A percentile compares a stretch with the other conserved stretches of the same genome.
Evolutionary conservation across 53 echinoderm and acorn worm genomes (phyloP).

Genomic region (Astropecten irregularis): DNA sequence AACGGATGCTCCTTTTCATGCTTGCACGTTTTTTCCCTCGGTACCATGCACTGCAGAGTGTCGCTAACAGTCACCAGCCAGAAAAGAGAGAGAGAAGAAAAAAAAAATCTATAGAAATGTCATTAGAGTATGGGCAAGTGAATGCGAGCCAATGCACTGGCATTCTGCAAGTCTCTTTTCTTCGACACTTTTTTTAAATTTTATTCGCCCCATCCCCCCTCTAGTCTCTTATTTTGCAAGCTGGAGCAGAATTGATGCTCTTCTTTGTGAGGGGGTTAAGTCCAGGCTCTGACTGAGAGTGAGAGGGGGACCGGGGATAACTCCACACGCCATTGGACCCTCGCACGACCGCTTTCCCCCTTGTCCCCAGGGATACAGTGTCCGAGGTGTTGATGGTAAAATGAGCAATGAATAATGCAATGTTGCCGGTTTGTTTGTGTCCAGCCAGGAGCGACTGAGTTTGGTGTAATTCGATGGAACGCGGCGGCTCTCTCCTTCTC

Average conservation of each 20-base stretch:
- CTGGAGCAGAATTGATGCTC: no score
- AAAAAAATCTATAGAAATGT: slow-evolving; percentile 49
- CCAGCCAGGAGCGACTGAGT: not conserved
- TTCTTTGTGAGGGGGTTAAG: no score
- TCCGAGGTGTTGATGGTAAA: not conserved
- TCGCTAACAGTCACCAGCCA: slow-evolving; percentile 25
- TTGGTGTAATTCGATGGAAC: slow-evolving; percentile 1
- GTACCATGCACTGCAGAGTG: not conserved
- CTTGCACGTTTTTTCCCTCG: slow-evolving; percentile 39
- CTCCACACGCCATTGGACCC: not conserved
- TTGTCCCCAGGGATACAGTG: not conserved
- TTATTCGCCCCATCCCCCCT: no score
- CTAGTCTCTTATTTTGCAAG: no score
- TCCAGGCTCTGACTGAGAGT: no score
- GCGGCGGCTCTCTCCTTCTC: not conserved
- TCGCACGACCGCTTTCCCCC: no score
- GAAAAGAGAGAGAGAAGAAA: not conserved
- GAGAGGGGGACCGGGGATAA: not conserved
- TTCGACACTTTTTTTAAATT: no score
- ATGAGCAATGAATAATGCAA: slow-evolving; percentile 48
- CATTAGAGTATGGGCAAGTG: slow-evolving; percentile 36
- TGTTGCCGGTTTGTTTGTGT: not conserved
- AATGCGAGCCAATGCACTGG: not conserved
- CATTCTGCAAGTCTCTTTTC: no score
- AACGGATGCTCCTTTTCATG: slow-evolving; percentile 6